These are phyloP conservation scores for Apotomis turbidana DNA, from an alignment of 2,888 invertebrate species.

Conservation along the genomic window DNA sequence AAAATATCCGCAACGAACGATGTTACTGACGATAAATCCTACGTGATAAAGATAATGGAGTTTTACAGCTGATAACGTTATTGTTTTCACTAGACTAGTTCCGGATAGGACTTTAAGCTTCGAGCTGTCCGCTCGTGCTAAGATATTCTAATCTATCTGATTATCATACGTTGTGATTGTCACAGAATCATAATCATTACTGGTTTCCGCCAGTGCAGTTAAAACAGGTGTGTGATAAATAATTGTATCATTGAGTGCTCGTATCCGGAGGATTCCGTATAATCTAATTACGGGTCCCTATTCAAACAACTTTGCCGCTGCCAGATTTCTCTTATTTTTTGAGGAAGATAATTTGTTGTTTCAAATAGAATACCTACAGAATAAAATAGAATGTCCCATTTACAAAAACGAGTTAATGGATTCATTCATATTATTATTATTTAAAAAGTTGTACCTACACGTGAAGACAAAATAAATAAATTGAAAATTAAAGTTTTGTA, in stretches of 20 bases:
- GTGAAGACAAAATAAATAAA: no score
- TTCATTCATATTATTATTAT: no score
- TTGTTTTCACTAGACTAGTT: conserved; percentile 16
- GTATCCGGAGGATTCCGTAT: neutral
- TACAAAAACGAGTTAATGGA: no score
- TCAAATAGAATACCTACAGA: no score
- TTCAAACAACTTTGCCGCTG: no score
- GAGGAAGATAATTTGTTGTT: no score
- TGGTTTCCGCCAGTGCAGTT: conserved; percentile 9
- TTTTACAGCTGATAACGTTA: conserved; percentile 23
- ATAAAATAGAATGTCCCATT: no score
- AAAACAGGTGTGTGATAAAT: neutral
- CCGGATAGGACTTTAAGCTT: conserved; percentile 10
- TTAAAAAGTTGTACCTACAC: no score
- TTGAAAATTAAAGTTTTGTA: no score
- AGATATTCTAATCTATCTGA: neutral
- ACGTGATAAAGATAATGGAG: conserved; percentile 24
- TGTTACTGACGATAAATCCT: conserved; percentile 2
- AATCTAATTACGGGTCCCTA: neutral
- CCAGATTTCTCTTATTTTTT: no score
- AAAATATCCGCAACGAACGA: conserved; percentile 1
- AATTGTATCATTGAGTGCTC: neutral
- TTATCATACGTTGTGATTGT: neutral
- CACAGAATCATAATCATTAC: conserved; percentile 2
- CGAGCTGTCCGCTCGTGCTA: neutral